Conservation (phyloP, 1,140 invertebrate genomes). For the Pseudomyrmex sp. region DNA sequence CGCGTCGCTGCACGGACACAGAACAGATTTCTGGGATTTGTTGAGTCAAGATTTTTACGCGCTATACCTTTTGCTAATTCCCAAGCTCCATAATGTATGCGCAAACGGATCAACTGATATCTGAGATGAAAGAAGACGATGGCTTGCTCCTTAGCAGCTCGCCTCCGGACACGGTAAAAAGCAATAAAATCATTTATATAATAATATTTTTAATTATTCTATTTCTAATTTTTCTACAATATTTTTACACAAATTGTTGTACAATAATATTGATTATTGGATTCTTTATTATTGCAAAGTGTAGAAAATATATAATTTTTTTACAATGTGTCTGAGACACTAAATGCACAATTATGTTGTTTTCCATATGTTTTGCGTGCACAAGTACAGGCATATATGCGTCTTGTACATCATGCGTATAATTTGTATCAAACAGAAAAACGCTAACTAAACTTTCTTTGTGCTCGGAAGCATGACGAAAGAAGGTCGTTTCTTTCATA, state of each 20-base stretch:
- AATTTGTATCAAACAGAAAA: background rate
- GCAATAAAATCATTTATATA: background rate
- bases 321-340: too few species aligned
- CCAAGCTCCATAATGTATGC: slow-evolving; percentile 42
- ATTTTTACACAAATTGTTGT: too few species aligned
- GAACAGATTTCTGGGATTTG: background rate
- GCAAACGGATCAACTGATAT: background rate
- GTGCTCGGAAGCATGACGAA: background rate
- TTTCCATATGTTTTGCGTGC: too few species aligned
- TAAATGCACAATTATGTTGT: too few species aligned
- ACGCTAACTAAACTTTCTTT: background rate
- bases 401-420: background rate
- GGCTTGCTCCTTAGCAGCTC: background rate
- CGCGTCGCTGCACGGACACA: slow-evolving; percentile 23
- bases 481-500: slow-evolving; percentile 2
- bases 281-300: too few species aligned
- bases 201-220: background rate
- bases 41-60: background rate
- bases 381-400: too few species aligned
- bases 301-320: too few species aligned
- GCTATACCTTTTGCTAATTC: background rate
- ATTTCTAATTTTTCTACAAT: too few species aligned
- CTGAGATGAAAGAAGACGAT: background rate
- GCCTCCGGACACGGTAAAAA: slow-evolving; percentile 55
- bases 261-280: too few species aligned